A percentile compares a stretch with the other conserved stretches of the same genome.
Conservation (phyloP, 2,888 invertebrate genomes). For the Arenicola marina region DNA sequence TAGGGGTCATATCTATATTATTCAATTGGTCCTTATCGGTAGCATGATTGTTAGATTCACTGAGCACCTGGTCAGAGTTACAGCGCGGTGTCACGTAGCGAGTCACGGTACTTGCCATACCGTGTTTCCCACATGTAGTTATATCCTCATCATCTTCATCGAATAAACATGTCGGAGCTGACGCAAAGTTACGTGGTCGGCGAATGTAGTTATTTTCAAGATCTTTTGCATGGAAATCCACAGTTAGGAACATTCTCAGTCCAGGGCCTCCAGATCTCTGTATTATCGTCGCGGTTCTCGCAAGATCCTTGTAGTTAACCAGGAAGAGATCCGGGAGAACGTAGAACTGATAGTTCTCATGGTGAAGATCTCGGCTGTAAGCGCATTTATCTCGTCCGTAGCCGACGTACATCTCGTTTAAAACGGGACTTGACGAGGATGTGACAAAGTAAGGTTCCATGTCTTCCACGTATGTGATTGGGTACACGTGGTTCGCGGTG, state of each 20-base stretch:
- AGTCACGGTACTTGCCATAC: too few relatives aligned
- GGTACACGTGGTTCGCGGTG: conserved; percentile 6
- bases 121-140: too few relatives aligned
- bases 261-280: neutral
- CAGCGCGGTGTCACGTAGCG: too few relatives aligned
- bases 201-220: neutral
- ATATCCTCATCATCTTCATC: too few relatives aligned
- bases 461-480: conserved; percentile 10
- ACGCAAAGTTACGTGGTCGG: neutral
- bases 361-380: conserved; percentile 15
- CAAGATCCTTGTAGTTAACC: conserved; percentile 7
- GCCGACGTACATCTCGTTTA: conserved; percentile 14
- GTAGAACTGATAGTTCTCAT: conserved; percentile 9
- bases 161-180: too few relatives aligned
- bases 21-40: too few relatives aligned
- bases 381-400: conserved; percentile 27
- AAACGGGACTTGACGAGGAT: conserved; percentile 7
- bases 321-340: conserved; percentile 16
- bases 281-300: neutral
- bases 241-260: conserved; percentile 8
- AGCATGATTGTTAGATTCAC: too few relatives aligned
- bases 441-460: conserved; percentile 25
- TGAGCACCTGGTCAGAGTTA: too few relatives aligned
- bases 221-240: conserved; percentile 8
- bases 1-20: too few relatives aligned